phyloP scores from a whole-genome alignment of 1,140 invertebrate genomes.

The Gryon sp. region DNA sequence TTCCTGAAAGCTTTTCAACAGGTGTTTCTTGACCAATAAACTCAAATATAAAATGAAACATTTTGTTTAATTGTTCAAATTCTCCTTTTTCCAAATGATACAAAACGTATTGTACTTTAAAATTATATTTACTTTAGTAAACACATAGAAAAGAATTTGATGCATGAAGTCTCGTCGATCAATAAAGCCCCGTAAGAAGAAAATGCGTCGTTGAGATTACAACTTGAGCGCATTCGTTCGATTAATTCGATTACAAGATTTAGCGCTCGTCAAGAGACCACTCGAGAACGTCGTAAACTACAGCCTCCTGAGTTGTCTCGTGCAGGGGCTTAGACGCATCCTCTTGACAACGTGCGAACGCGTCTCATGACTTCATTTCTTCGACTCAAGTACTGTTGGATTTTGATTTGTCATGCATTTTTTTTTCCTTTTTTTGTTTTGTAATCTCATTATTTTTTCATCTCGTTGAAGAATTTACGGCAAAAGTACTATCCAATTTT shows the following conservation, averaged over 20 bases:
- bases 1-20: too few relatives aligned
- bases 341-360: constrained; percentile 17
- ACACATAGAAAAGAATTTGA: too few relatives aligned
- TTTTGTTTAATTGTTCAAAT: too few relatives aligned
- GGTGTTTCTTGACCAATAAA: too few relatives aligned
- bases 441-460: constrained; percentile 26
- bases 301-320: constrained; percentile 30
- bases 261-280: constrained; percentile 61
- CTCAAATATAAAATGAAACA: too few relatives aligned
- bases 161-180: constrained; percentile 8
- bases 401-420: constrained; percentile 49
- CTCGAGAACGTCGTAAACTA: constrained; percentile 50
- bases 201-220: constrained; percentile 50
- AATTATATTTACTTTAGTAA: too few relatives aligned
- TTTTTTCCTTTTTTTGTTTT: background rate
- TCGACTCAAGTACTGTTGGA: constrained; percentile 13
- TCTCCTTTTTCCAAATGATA: too few relatives aligned
- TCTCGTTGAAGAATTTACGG: background rate
- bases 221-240: constrained; percentile 53
- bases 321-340: constrained; percentile 30
- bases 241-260: constrained; percentile 68
- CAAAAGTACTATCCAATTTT: constrained; percentile 11
- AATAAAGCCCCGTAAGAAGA: constrained; percentile 41
- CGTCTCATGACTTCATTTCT: constrained; percentile 51
- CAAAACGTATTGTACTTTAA: too few relatives aligned